These are phyloP conservation scores for Semotilus atromaculatus DNA, from an alignment of 2,797 vertebrate genomes.

Conservation along the genomic window DNA sequence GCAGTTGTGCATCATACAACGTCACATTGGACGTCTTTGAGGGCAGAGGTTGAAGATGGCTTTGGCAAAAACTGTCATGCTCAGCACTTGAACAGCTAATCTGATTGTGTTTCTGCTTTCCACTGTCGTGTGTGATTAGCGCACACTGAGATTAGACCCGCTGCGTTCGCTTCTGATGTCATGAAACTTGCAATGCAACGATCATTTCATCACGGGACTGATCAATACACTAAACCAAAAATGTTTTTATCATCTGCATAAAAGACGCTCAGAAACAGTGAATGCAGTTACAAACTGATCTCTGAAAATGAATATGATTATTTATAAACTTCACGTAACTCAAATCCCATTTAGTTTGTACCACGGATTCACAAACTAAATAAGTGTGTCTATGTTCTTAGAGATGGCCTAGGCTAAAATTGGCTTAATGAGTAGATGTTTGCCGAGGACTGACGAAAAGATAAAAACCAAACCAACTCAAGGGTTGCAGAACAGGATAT, in stretches of 20 bases:
- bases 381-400: neutral
- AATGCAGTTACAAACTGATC: neutral
- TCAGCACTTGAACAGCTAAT: conserved; percentile 83
- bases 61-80: conserved; percentile 60
- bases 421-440: neutral
- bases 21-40: conserved; percentile 19
- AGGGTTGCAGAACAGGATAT: conserved; percentile 12
- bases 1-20: conserved; percentile 1
- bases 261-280: neutral
- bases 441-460: neutral
- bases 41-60: conserved; percentile 41
- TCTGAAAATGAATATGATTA: neutral
- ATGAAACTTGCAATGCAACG: neutral
- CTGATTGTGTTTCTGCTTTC: conserved; percentile 78
- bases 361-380: neutral
- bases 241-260: neutral
- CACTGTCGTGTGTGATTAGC: conserved; percentile 82
- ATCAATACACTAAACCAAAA: neutral
- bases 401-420: neutral
- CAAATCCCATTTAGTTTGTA: neutral
- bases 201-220: neutral
- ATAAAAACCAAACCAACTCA: conserved; percentile 4
- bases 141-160: conserved; percentile 58
- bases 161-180: neutral
- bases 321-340: neutral